These are phyloP conservation scores for Anorthoa munda DNA, from an alignment of 2,888 invertebrate genomes.

Conservation along the genomic window DNA sequence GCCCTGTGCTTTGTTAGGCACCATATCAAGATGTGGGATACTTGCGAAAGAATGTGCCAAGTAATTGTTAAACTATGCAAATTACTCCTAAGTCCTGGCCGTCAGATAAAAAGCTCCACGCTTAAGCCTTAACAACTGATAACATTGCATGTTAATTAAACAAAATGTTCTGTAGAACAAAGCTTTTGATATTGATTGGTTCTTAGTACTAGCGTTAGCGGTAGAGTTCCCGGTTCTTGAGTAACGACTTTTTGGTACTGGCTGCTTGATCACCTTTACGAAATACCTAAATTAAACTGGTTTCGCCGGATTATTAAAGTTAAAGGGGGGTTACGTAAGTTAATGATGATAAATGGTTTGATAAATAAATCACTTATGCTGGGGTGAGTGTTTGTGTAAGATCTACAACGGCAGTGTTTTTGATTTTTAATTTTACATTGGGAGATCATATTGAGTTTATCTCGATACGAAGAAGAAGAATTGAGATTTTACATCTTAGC, in stretches of 20 bases:
- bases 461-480: no score
- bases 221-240: no score
- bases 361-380: constrained; percentile 43
- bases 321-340: constrained; percentile 45
- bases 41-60: constrained; percentile 82
- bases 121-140: constrained; percentile 69
- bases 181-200: constrained; percentile 32
- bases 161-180: constrained; percentile 51
- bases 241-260: constrained; percentile 5
- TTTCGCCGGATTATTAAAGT: constrained; percentile 37
- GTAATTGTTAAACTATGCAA: constrained; percentile 89
- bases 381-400: constrained; percentile 7
- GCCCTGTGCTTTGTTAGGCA: constrained; percentile 59
- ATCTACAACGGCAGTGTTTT: not conserved
- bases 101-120: constrained; percentile 71
- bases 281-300: constrained; percentile 44
- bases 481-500: no score
- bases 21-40: constrained; percentile 68
- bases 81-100: constrained; percentile 69
- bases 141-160: constrained; percentile 82
- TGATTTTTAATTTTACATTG: not conserved
- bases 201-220: constrained; percentile 10
- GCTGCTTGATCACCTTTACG: constrained; percentile 35
- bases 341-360: constrained; percentile 62
- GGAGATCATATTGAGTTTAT: no score